Evolutionary conservation across 2,113 vertebrate species (phyloP), one percentile per base, ranked within the genome.

Genomic region (Taxidea taxus): DNA sequence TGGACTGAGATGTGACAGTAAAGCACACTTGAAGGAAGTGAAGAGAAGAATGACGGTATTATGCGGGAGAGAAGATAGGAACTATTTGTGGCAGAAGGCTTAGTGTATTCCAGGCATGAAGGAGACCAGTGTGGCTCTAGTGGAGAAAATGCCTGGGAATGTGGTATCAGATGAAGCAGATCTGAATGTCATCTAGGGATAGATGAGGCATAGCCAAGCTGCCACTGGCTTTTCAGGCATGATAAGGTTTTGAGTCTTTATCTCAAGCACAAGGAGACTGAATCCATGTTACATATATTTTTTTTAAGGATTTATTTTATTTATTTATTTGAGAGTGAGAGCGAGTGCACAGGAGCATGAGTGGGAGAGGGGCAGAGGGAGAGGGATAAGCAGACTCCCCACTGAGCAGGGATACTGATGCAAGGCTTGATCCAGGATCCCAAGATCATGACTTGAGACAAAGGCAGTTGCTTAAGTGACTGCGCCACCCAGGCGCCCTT

Each of bases 1-100:
- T 88, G 81, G 86, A 60, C 49, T 72, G 51, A 64, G 34, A 88
- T 94, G 34, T 82, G 78, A 86, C 81, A 54, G 62, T 37, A 83
- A 70, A 93, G 21, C 70, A 56, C 42, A 85, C 8, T 77, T 90
- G 51, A 92, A 93, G 37, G 84, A 88, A 58, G 37, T 78, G 27
- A 75, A 87, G 56, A 89, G 62, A 92, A 60, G 29, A 83, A 3
- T 23, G 64, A 60, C 39, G 49, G 1, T 81, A 16, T 84, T 88
- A 13, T 42, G 1, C 16, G 49, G 66, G 64, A 56, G 78, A 83
- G 66, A 44, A 60, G 58, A 51, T 31, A 74, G 60, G 3, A 20
- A 37, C 47, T 34, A 27, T 78, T 72, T 88, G 37, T 42, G 44
- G 74, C 25, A 72, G 83, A 39, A 18, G 51, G 60, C 27, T 29